Evolutionary conservation across 2,797 vertebrate genomes (phyloP), one percentile per base, ranked within the genome.

Genomic region (Chelon auratus): DNA sequence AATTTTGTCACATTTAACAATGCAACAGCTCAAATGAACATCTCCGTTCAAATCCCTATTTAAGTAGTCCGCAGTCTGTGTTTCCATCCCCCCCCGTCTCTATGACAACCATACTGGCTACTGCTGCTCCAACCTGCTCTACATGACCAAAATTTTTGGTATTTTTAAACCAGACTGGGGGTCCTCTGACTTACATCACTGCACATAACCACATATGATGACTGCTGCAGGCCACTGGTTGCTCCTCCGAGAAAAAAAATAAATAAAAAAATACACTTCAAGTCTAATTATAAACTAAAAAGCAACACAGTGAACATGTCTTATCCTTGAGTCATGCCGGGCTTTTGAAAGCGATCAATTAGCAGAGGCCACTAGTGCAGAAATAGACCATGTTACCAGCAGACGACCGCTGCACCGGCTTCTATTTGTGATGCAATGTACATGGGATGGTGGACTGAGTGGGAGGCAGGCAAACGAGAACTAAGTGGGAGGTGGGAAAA

Each of bases 61-160:
- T 54, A 50, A 66, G 54, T 57, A 47, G 53, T 45, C 71, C 66
- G 67, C 72, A 84, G 66, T 51, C 48, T 36, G 63, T 71, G 67
- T 63, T 70, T 72, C 56, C 72, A 75, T 74, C 54, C 53, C n/a
- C n/a, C 24, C 11, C 52, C 3, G 22, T 89, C 64, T 80, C 90
- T 61, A 90, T 90, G 86, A 83, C 85, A 91, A 91, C 89, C 67
- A 68, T 40, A 73, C 45, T 43, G 65, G 63, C 48, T 50, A 69
- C 72, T 52, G 75, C 54, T 63, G 68, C 65, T 78, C 53, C 58
- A 76, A 59, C 77, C 59, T 62, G 53, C 61, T 78, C 47, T 53
- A 56, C 40, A 67, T 66, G 70, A 77, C 66, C 73, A 69, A 75
- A 62, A 55, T 64, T 15, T 64, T 2, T n/a, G 7, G 66, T 76